Conservation (phyloP, 2,797 vertebrate species). For the Myripristis jacobus region DNA sequence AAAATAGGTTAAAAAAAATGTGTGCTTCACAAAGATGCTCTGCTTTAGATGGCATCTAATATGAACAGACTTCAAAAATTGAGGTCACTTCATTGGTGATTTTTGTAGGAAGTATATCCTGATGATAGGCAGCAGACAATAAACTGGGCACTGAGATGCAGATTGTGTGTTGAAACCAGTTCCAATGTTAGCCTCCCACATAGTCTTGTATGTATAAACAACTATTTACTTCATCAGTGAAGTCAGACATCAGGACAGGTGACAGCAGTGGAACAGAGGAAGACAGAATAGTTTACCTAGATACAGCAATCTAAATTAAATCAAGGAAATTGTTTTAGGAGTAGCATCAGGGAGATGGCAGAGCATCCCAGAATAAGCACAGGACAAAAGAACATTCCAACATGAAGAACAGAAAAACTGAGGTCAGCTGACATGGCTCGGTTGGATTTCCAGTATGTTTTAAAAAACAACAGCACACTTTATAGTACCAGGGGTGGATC, state of each 20-base stretch:
- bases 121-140: slow-evolving; percentile 5
- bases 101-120: background rate
- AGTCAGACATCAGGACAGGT: slow-evolving; percentile 27
- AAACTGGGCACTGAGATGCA: background rate
- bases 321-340: background rate
- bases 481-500: slow-evolving; percentile 45
- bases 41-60: slow-evolving; percentile 13
- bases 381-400: slow-evolving; percentile 24
- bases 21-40: slow-evolving; percentile 24
- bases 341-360: slow-evolving; percentile 13
- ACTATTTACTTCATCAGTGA: slow-evolving; percentile 22
- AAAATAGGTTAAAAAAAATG: slow-evolving; percentile 11
- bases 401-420: slow-evolving; percentile 59
- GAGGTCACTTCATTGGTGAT: background rate
- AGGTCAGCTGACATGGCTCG: slow-evolving; percentile 80
- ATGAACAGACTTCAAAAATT: slow-evolving; percentile 13
- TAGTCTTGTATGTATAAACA: slow-evolving; percentile 5
- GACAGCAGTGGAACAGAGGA: slow-evolving; percentile 55
- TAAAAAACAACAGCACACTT: slow-evolving; percentile 56
- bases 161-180: slow-evolving; percentile 13
- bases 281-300: background rate
- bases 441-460: slow-evolving; percentile 74
- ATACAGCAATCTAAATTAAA: slow-evolving; percentile 6
- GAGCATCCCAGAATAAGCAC: slow-evolving; percentile 28
- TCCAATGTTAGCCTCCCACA: slow-evolving; percentile 22